These are phyloP conservation scores for Penaeus indicus DNA, from an alignment of 1,140 invertebrate species.

Conservation along the genomic window DNA sequence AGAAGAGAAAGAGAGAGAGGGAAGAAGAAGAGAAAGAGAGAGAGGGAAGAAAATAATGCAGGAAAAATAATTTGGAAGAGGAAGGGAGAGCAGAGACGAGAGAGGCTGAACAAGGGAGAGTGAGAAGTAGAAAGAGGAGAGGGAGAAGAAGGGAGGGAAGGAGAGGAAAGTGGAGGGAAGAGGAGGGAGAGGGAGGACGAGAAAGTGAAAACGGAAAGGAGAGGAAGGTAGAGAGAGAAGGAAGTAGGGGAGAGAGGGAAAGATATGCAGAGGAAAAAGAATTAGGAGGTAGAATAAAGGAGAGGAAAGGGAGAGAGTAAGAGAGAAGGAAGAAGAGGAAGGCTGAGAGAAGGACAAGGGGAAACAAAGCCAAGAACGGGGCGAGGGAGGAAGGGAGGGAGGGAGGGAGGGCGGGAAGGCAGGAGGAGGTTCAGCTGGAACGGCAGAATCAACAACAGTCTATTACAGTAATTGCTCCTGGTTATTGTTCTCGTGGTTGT, in stretches of 20 bases:
- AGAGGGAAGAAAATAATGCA: background rate
- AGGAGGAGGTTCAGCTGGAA: background rate
- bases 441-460: background rate
- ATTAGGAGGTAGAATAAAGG: background rate
- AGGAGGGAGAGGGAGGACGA: background rate
- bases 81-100: background rate
- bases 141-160: background rate
- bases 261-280: background rate
- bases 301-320: background rate
- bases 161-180: background rate
- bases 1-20: too few species aligned
- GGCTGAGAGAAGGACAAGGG: background rate
- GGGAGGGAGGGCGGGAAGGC: background rate
- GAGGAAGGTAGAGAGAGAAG: background rate
- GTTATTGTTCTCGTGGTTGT: too few species aligned
- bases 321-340: background rate
- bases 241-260: background rate
- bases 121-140: background rate
- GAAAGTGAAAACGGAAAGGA: background rate
- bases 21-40: too few species aligned
- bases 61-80: background rate
- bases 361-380: background rate
- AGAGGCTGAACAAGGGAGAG: background rate
- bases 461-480: slow-evolving; percentile 11
- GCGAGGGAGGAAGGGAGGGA: background rate